Evolutionary conservation across 1,140 invertebrate genomes (phyloP).

Genomic region (Rhynchophorus ferrugineus): DNA sequence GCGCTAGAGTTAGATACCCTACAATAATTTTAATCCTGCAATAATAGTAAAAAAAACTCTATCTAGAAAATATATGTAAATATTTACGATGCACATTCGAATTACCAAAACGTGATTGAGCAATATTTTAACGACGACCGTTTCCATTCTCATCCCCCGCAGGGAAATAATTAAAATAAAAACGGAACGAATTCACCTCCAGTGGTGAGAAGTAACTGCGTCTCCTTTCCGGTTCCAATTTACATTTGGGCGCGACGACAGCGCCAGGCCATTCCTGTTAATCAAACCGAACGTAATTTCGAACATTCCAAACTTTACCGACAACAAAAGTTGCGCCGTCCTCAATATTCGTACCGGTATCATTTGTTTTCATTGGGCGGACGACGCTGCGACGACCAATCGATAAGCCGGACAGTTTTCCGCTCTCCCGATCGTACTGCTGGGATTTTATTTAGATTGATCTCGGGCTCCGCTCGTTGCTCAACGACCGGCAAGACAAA

Average conservation of each 20-base stretch:
- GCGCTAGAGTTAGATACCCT: no score
- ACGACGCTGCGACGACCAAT: not conserved
- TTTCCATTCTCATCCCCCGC: no score
- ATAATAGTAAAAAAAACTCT: no score
- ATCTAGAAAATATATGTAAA: no score
- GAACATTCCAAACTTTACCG: not conserved
- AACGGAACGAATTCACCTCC: no score
- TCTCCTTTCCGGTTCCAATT: not conserved
- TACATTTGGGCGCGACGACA: not conserved
- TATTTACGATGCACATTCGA: no score
- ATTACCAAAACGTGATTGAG: no score
- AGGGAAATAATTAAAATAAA: no score
- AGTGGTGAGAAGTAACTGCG: not conserved
- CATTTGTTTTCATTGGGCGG: not conserved
- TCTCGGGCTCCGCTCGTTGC: constrained; percentile 7
- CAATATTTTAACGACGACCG: no score
- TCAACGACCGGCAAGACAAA: constrained; percentile 14
- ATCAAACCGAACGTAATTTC: not conserved
- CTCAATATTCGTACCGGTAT: not conserved
- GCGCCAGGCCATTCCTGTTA: not conserved
- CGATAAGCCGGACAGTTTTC: not conserved
- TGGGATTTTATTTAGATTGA: constrained; percentile 14
- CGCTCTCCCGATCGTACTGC: not conserved
- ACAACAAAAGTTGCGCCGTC: no score
- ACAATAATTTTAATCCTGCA: no score